These are phyloP conservation scores for Rhizomys pruinosus DNA, from an alignment of 2,113 vertebrate genomes.

Conservation along the genomic window DNA sequence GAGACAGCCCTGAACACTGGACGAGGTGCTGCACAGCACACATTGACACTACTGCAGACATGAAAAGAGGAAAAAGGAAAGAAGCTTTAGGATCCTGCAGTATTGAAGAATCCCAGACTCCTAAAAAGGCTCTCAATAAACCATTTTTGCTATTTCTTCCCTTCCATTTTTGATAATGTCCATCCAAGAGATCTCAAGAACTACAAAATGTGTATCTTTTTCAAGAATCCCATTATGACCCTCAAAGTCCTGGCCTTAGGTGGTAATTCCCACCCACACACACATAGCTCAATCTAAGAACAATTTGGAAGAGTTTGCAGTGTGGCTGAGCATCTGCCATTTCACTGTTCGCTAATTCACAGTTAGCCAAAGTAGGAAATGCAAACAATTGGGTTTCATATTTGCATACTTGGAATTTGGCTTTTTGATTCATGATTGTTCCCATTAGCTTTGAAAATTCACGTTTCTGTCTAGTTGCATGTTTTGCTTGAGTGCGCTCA, in stretches of 20 bases:
- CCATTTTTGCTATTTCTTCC: background rate
- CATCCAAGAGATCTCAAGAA: background rate
- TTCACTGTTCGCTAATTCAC: slow-evolving; percentile 82
- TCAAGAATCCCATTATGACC: slow-evolving; percentile 47
- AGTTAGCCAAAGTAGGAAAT: slow-evolving; percentile 83
- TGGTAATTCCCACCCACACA: slow-evolving; percentile 74
- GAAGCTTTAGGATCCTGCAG: slow-evolving; percentile 10
- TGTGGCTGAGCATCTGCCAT: slow-evolving; percentile 80
- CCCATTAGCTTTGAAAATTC: slow-evolving; percentile 85
- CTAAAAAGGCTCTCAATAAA: slow-evolving; percentile 24
- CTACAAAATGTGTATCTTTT: background rate
- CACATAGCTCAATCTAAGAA: slow-evolving; percentile 56
- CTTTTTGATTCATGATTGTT: slow-evolving; percentile 83
- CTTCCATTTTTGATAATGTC: background rate
- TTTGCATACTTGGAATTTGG: slow-evolving; percentile 82
- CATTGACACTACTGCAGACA: background rate
- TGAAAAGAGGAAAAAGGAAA: background rate
- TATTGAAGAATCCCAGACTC: slow-evolving; percentile 34
- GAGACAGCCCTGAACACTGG: slow-evolving; percentile 1
- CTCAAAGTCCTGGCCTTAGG: slow-evolving; percentile 37
- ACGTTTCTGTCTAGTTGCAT: slow-evolving; percentile 83
- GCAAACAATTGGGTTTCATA: slow-evolving; percentile 83
- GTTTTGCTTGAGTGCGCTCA: slow-evolving; percentile 85
- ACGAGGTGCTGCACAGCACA: background rate
- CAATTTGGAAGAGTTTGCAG: slow-evolving; percentile 80